Percentiles rank a stretch among this genome's conserved stretches.
Evolutionary conservation across 2,888 invertebrate species (phyloP).

Genomic region (Habroteleia sp.): DNA sequence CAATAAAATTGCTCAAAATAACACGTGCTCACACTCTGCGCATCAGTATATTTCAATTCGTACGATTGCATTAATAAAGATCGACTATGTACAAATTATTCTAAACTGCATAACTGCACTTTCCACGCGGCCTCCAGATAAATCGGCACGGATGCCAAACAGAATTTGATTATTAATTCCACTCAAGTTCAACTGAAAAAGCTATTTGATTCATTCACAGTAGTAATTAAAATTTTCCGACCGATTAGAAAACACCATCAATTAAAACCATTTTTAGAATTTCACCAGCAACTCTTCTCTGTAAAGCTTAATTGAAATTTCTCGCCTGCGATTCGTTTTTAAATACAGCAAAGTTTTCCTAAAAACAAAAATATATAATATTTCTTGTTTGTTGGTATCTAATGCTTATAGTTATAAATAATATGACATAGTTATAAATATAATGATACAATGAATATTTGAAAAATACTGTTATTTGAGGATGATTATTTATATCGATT

Average conservation of each 20-base stretch:
- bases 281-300: constrained; percentile 4
- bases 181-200: constrained; percentile 22
- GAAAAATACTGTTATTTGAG: too few species aligned
- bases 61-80: constrained; percentile 45
- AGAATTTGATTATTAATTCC: constrained; percentile 43
- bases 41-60: constrained; percentile 46
- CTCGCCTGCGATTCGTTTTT: too few species aligned
- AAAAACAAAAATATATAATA: too few species aligned
- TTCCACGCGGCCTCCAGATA: constrained; percentile 18
- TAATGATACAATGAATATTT: too few species aligned
- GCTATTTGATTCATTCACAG: constrained; percentile 10
- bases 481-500: constrained; percentile 2
- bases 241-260: constrained; percentile 28
- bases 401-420: too few species aligned
- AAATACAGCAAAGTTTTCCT: too few species aligned
- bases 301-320: constrained; percentile 10
- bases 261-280: constrained; percentile 19
- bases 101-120: constrained; percentile 29
- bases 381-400: too few species aligned
- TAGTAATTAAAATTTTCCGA: constrained; percentile 31
- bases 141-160: constrained; percentile 13
- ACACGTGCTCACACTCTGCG: constrained; percentile 56
- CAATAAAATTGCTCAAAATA: constrained; percentile 62
- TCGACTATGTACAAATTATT: constrained; percentile 37
- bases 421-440: too few species aligned